Conservation (phyloP, 2,797 vertebrate genomes). For the Acestrorhynchus altus region DNA sequence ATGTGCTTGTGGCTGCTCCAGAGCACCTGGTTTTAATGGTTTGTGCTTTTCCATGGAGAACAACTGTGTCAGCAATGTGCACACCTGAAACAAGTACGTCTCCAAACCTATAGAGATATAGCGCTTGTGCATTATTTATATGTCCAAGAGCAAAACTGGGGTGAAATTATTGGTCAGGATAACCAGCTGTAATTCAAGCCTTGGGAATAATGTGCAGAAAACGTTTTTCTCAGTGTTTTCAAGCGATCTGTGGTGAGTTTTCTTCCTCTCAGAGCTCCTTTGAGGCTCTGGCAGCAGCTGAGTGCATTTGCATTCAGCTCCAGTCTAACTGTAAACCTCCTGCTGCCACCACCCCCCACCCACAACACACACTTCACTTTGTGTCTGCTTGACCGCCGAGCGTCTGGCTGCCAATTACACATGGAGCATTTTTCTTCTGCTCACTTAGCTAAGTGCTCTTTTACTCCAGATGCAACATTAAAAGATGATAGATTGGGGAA, state of each 20-base stretch:
- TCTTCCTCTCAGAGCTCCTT: background rate
- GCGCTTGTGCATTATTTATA: too few species aligned
- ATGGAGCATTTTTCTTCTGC: slow-evolving; percentile 73
- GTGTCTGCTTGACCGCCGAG: slow-evolving; percentile 51
- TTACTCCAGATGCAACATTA: slow-evolving; percentile 74
- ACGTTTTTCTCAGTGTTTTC: background rate
- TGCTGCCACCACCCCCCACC: background rate
- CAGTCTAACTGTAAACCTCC: slow-evolving; percentile 24
- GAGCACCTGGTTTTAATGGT: too few species aligned
- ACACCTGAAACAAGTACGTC: too few species aligned
- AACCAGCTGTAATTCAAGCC: too few species aligned
- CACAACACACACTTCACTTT: background rate
- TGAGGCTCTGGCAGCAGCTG: slow-evolving; percentile 11
- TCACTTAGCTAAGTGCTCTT: slow-evolving; percentile 80
- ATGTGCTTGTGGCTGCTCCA: too few species aligned
- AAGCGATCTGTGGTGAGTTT: background rate
- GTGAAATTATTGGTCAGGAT: too few species aligned
- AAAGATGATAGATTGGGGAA: slow-evolving; percentile 74
- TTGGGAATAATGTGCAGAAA: background rate
- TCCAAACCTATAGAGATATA: too few species aligned
- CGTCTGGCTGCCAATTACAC: slow-evolving; percentile 71
- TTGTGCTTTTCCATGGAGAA: too few species aligned
- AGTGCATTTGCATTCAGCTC: slow-evolving; percentile 40
- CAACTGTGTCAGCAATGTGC: too few species aligned
- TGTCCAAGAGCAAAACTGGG: too few species aligned